Evolutionary conservation across 2,888 invertebrate species (phyloP).

Genomic region (Julus scanicus): DNA sequence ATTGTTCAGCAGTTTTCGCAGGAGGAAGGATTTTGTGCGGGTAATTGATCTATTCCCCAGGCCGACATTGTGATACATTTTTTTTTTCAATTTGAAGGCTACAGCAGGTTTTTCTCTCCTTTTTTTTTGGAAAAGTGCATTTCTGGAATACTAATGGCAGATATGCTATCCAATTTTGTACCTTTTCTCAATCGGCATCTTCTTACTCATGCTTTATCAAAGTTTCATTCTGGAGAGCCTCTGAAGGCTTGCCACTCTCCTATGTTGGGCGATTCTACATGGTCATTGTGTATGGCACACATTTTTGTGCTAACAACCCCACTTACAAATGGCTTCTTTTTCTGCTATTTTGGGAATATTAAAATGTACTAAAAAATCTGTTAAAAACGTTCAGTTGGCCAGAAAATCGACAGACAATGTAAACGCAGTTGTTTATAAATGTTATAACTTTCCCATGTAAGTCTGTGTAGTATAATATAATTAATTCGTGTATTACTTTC

Average conservation of each 20-base stretch:
- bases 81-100: background rate
- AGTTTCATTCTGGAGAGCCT: background rate
- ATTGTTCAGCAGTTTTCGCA: background rate
- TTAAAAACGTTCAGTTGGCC: too few species aligned
- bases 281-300: background rate
- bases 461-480: too few species aligned
- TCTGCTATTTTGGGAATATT: background rate
- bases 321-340: background rate
- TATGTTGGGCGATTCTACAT: background rate
- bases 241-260: background rate
- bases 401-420: too few species aligned
- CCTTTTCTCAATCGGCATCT: background rate
- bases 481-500: too few species aligned
- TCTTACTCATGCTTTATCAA: conserved; percentile 2
- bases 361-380: too few species aligned
- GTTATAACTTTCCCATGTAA: too few species aligned
- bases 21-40: background rate
- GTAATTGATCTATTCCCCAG: conserved; percentile 9
- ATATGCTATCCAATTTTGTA: background rate
- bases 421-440: too few species aligned
- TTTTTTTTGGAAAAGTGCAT: conserved; percentile 16
- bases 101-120: background rate
- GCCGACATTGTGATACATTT: background rate
- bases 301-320: background rate
- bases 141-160: conserved; percentile 36